Percentiles rank a stretch among this genome's conserved stretches.
phyloP scores from a whole-genome alignment of 2,888 invertebrate species.

The Drosophila nr. perissopoda region DNA sequence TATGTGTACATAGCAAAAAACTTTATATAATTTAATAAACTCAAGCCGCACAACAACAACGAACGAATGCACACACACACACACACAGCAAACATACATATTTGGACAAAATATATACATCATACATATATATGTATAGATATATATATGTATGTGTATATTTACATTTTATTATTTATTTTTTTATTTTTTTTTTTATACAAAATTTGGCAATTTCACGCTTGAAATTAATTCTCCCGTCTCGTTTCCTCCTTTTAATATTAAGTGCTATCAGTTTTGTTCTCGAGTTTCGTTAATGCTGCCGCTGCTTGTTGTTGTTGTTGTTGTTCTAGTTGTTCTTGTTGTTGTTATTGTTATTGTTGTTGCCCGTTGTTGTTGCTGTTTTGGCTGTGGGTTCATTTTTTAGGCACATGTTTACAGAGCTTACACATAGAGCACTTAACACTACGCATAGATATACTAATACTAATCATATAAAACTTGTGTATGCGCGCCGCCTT shows the following conservation, averaged over 20 bases:
- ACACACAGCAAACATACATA: slow-evolving; percentile 22
- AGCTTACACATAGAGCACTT: slow-evolving; percentile 74
- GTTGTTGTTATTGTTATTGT: slow-evolving; percentile 20
- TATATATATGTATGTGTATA: neutral
- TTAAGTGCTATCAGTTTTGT: slow-evolving; percentile 50
- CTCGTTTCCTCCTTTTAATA: slow-evolving; percentile 13
- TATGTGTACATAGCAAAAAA: slow-evolving; percentile 74
- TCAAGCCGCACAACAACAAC: slow-evolving; percentile 39
- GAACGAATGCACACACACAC: slow-evolving; percentile 25
- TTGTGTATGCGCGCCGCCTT: slow-evolving; percentile 42
- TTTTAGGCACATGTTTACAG: slow-evolving; percentile 81
- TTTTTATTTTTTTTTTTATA: slow-evolving; percentile 5
- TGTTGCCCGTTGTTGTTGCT: slow-evolving; percentile 31
- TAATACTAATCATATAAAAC: slow-evolving; percentile 75
- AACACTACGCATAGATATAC: slow-evolving; percentile 65
- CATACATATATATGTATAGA: slow-evolving; percentile 12
- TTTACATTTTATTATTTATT: slow-evolving; percentile 7
- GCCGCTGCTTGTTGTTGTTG: slow-evolving; percentile 3
- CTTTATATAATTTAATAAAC: slow-evolving; percentile 70
- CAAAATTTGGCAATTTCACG: slow-evolving; percentile 66
- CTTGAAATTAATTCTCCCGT: slow-evolving; percentile 11
- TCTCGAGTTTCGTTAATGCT: slow-evolving; percentile 48
- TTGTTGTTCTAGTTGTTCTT: slow-evolving; percentile 1
- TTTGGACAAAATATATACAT: slow-evolving; percentile 12
- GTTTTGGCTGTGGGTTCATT: slow-evolving; percentile 54